Base-by-base conservation (phyloP, 2,797 vertebrate genomes). In the Ptychobarbus kaznakovi region DNA sequence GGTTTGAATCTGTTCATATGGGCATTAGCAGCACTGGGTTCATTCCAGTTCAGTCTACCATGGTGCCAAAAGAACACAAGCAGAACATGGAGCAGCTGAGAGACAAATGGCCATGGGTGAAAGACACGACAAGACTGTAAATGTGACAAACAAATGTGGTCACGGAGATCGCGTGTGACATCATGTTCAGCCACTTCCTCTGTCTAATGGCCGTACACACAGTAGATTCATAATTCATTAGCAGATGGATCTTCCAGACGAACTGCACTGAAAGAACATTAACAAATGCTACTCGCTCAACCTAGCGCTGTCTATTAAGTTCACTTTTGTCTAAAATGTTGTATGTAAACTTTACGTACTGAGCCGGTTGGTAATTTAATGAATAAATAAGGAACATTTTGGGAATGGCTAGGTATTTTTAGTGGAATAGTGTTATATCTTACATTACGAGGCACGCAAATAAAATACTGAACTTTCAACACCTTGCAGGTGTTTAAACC, bases 1-100 rank as follows among this genome's bases (percentile, higher is more conserved):
- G 90, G 78, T 87, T 88, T 91, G 84, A 89, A 88, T 90, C 83
- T 69, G 86, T 85, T 75, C 82, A 89, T 90, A 87, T 88, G 87
- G 90, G 85, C 69, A 82, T 89, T 92, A 89, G 88, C 51, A 83
- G 22, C 87, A 89, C 87, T 93, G 88, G 84, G 91, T 90, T 80
- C 44, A 18, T 85, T 93, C 90, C 90, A 87, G 84, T 86, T 82
- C 56, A 89, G 88, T 85, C 69, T 87, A 76, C 63, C 87, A 72
- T 86, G 78, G 61, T 78, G 32, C 78, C 56, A 81, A 83, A 44
- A n/a, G 28, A 79, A 68, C 38, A 80, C 58, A 76, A 75, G 66
- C 63, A 46, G 38, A 87, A 83, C 53, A 46, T 74, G 80, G 20
- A 87, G 80, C 76, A 82, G 86, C 84, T 85, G 70, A 83, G 13